Evolutionary conservation across 23 tunicate species (phyloP), one percentile per base, ranked within the genome.

Genomic region (Styela clava): DNA sequence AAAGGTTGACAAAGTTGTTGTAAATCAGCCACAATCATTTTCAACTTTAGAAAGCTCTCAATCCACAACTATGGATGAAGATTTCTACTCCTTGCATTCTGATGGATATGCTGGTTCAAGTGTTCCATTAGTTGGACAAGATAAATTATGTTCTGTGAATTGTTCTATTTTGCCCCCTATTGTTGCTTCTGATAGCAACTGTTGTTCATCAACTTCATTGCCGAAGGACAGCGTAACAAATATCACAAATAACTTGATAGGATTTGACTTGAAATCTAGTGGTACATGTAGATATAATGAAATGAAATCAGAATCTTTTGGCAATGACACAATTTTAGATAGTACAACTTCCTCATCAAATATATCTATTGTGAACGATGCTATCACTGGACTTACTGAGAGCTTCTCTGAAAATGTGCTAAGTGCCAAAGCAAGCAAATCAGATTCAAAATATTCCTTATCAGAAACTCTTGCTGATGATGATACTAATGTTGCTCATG

Each of bases 1-100:
- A 44, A 44, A 44, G 22, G 23, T 25, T 22, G 71, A 25, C 16
- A 67, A 67, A 27, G 23, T 67, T 67, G 31, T 67, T 22, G 23
- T 67, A 16, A 67, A 67, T 67, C 71, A 67, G 22, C 71, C 71
- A 27, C 71, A 67, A 29, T 25, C 71, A 18, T 25, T 67, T 67
- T 19, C 21, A 18, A 27, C 21, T 19, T 18, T 24, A 67, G 71
- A 67, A 29, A 27, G 23, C 21, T 16, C 71, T 18, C 32, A 29
- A 0, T 16, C 30, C 19, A 16, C 16, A 67, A 67, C 31, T 29
- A 67, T 67, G 71, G 71, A 67, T 1, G 71, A 19, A 29, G 71
- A 67, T 25, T 67, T 67, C 31, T 67, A 29, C 23, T 29, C 32
- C 12, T 1, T 67, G 0, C 71, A 67, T 67, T 1, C 71, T 0